phyloP scores from a whole-genome alignment of 2,113 vertebrate genomes.

The Psophia crepitans region DNA sequence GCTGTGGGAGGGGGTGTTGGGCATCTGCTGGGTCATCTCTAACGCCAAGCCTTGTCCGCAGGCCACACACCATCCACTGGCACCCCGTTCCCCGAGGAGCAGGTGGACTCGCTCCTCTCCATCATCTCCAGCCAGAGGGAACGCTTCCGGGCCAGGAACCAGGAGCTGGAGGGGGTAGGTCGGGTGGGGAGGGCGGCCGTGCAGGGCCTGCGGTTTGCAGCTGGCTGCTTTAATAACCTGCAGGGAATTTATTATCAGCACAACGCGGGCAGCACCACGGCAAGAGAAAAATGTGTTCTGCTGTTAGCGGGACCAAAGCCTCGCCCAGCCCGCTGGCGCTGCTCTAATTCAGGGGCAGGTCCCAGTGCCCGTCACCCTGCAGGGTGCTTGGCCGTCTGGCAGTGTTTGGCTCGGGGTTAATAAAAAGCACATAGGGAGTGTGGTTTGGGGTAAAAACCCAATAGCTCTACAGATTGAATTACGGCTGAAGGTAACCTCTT shows the following conservation, averaged over 20 bases:
- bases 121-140: slow-evolving; percentile 98
- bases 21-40: background rate
- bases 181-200: background rate
- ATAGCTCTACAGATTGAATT: background rate
- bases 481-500: background rate
- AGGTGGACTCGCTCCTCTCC: slow-evolving; percentile 93
- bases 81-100: slow-evolving; percentile 80
- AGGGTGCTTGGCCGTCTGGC: background rate
- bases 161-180: slow-evolving; percentile 92
- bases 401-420: accelerated
- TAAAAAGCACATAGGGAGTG: accelerated
- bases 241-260: background rate
- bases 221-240: background rate
- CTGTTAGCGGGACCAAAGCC: background rate
- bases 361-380: background rate
- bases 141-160: slow-evolving; percentile 91
- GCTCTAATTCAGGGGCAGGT: background rate
- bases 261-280: accelerated
- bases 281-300: background rate
- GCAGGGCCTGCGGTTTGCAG: background rate
- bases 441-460: background rate
- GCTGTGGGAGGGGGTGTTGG: background rate
- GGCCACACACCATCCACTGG: slow-evolving; percentile 13
- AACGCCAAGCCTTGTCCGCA: background rate
- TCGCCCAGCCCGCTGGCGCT: accelerated